A percentile compares a stretch with the other conserved stretches of the same genome.
phyloP scores from a whole-genome alignment of 2,797 vertebrate species.

The Cynodonichthys magdalenae region DNA sequence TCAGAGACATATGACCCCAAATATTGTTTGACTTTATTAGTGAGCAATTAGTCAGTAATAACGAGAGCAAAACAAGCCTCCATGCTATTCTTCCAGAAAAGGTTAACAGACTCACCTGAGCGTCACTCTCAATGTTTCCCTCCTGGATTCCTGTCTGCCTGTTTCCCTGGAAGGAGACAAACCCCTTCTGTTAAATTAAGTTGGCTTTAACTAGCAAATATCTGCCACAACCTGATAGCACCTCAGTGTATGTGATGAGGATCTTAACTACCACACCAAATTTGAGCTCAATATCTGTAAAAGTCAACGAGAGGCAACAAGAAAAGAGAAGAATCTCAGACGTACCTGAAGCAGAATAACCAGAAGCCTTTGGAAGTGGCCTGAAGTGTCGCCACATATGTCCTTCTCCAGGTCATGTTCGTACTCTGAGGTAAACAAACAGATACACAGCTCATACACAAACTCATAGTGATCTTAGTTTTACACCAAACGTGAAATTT shows the following conservation, averaged over 20 bases:
- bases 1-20: too few species aligned
- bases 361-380: conserved; percentile 92
- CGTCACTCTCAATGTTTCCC: conserved; percentile 85
- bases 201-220: too few species aligned
- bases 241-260: too few species aligned
- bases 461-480: background rate
- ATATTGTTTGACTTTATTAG: too few species aligned
- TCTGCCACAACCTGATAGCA: too few species aligned
- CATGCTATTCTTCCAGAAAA: background rate
- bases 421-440: conserved; percentile 80
- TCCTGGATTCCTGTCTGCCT: conserved; percentile 86
- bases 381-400: conserved; percentile 88
- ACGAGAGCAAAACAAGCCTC: too few species aligned
- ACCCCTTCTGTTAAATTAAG: conserved; percentile 1
- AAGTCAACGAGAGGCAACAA: background rate
- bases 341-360: conserved; percentile 93
- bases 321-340: background rate
- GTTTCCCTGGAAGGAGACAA: conserved; percentile 81
- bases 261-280: too few species aligned
- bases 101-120: conserved; percentile 84
- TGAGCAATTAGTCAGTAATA: too few species aligned
- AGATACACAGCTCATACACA: background rate
- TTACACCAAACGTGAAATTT: too few species aligned
- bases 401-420: conserved; percentile 88
- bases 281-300: too few species aligned